Conservation (phyloP, 2,113 vertebrate species). For the Tylochromis polylepis region DNA sequence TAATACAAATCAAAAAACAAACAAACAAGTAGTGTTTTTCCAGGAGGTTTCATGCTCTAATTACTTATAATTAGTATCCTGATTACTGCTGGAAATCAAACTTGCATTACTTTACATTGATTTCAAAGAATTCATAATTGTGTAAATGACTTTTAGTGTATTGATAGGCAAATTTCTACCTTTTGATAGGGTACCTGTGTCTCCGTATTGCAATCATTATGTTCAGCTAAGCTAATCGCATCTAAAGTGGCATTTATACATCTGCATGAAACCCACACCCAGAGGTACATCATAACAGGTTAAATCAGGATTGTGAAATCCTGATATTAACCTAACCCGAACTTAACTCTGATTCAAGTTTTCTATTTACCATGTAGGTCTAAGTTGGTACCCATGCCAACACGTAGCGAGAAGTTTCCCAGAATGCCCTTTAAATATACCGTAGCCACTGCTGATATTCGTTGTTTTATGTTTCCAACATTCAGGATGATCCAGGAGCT, state of each 20-base stretch:
- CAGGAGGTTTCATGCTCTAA: background rate
- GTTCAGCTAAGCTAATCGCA: background rate
- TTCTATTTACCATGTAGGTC: background rate
- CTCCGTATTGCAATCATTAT: no score
- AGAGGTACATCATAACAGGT: background rate
- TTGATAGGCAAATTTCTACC: background rate
- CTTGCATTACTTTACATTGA: background rate
- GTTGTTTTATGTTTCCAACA: background rate
- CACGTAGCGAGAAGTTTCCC: background rate
- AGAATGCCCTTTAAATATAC: background rate
- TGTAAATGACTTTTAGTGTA: background rate
- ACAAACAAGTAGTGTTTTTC: background rate
- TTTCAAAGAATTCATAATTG: background rate
- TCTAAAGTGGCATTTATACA: background rate
- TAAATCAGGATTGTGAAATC: no score
- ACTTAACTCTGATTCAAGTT: background rate
- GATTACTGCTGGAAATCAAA: background rate
- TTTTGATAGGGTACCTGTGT: background rate
- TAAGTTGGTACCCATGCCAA: fast-evolving
- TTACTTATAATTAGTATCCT: background rate
- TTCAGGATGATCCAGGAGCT: conserved; percentile 84
- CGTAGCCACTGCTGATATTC: no score
- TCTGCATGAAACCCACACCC: fast-evolving
- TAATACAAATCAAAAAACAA: background rate
- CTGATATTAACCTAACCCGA: no score